phyloP scores from a whole-genome alignment of 2,888 invertebrate species.

The Hypolimnas misippus region DNA sequence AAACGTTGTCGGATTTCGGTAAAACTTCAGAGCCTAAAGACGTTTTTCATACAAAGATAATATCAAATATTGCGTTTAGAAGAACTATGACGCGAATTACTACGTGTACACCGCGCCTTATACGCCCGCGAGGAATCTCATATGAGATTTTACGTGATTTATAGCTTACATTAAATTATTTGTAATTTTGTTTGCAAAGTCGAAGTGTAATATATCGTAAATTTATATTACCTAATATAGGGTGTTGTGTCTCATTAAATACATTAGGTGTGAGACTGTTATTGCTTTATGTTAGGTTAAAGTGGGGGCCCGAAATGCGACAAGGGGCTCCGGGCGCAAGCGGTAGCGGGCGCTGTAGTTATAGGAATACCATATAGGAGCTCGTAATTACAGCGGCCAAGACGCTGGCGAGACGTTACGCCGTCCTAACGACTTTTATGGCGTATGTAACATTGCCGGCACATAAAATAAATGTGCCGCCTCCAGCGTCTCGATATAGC shows the following conservation, averaged over 20 bases:
- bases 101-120: neutral
- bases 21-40: neutral
- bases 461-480: conserved; percentile 83
- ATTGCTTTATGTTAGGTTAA: conserved; percentile 75
- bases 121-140: conserved; percentile 5
- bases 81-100: neutral
- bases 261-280: conserved; percentile 70
- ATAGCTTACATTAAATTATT: conserved; percentile 25
- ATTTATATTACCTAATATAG: conserved; percentile 51
- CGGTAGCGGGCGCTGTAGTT: conserved; percentile 58
- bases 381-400: conserved; percentile 78
- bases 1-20: neutral
- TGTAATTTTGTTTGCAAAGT: conserved; percentile 30
- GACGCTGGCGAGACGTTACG: conserved; percentile 82
- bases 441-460: conserved; percentile 83
- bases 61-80: neutral
- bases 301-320: conserved; percentile 55
- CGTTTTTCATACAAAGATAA: neutral
- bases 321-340: conserved; percentile 51
- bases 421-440: conserved; percentile 83
- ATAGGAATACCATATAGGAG: conserved; percentile 58
- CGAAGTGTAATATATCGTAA: conserved; percentile 32
- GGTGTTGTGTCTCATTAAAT: conserved; percentile 51
- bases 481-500: conserved; percentile 73
- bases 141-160: conserved; percentile 25